These are phyloP conservation scores for Xenotilapia flavipinnis DNA, from an alignment of 2,113 vertebrate genomes.

Conservation along the genomic window DNA sequence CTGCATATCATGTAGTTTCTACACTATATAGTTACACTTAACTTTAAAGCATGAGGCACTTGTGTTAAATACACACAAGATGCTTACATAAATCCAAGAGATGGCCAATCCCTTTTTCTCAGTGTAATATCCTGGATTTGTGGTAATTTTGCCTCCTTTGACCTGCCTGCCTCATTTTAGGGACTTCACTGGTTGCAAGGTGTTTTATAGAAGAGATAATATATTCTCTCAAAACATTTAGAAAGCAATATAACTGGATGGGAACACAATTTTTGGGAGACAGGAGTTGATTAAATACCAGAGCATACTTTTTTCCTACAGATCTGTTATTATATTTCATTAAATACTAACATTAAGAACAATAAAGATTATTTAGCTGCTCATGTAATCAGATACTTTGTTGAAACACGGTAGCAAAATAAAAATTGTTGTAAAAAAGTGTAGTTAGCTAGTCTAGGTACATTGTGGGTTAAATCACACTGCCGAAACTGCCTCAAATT, in stretches of 20 bases:
- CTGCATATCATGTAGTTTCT: background rate
- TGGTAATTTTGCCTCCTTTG: background rate
- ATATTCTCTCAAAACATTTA: background rate
- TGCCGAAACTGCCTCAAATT: background rate
- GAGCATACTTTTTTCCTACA: background rate
- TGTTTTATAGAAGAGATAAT: background rate
- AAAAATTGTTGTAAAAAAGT: background rate
- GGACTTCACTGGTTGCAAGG: accelerated
- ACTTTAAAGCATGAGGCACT: background rate
- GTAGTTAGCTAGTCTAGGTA: background rate
- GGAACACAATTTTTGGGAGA: background rate
- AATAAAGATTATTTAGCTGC: background rate
- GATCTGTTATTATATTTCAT: background rate
- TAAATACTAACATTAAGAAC: background rate
- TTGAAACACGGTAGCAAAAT: background rate
- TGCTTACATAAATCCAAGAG: background rate
- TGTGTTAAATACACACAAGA: background rate
- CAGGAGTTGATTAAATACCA: background rate
- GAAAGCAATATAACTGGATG: background rate
- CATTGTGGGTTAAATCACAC: background rate
- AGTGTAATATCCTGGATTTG: background rate
- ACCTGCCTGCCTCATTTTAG: background rate
- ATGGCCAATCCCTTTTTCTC: background rate
- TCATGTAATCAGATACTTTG: background rate
- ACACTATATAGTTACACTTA: background rate